Evolutionary conservation across 1,140 invertebrate species (phyloP), one percentile per base, ranked within the genome.

Genomic region (Cydia pomonella): DNA sequence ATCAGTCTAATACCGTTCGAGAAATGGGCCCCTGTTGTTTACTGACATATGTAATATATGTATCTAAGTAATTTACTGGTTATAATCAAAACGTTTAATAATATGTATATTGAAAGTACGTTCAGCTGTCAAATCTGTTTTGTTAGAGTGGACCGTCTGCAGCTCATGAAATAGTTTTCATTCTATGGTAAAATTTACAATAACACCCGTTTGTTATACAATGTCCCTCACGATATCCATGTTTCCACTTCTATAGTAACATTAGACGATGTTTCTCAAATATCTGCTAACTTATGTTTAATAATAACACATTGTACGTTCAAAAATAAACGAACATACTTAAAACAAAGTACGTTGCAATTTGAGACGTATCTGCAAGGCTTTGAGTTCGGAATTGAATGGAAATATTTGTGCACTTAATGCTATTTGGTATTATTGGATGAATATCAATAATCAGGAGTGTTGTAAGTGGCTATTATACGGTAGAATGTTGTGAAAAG

Each of bases 211-310:
- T 77, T 80, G 75, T 82, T 82, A 47, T 74, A 79, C 76, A 79
- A 81, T 74, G 73, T 79, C 76, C 74, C 50, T 77, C 75, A 81
- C 10, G 18, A 38, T 69, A 53, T 25, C 18, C 44, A 69, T 87
- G 82, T 85, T 87, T 82, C 79, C 82, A 85, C 82, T 82, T 81
- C 84, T 86, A 84, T 82, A 80, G 77, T 82, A 87, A 87, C 81
- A 83, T 87, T 88, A 88, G 87, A 84, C 82, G 80, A 78, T 89
- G 86, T 90, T 86, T 89, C 85, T 83, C 84, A 87, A 87, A 89
- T 90, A 90, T 83, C 82, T 79, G 73, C 64, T 78, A 82, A 79
- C 44, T 80, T 74, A 73, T 88, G 87, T 90, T 90, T 90, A 87
- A 90, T 90, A 90, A 90, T 85, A 90, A 78, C 72, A 73, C 72